A percentile compares a stretch with the other conserved stretches of the same genome.
Evolutionary conservation across 1,140 invertebrate genomes (phyloP).

Genomic region (Penaeus vannamei): DNA sequence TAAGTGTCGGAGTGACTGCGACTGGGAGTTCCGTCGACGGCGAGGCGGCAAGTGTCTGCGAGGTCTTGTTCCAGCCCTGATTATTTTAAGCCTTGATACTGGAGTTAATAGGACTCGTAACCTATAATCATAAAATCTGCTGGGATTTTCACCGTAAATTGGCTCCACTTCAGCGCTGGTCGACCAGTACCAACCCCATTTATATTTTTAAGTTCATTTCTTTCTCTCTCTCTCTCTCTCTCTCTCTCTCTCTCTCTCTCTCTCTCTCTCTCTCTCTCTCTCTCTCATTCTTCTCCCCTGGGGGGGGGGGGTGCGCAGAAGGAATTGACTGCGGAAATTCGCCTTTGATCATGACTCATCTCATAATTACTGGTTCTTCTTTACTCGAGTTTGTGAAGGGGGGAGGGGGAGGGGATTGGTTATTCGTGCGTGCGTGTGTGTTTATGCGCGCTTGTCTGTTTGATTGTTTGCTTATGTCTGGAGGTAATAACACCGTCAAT

Average conservation of each 20-base stretch:
- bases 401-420: not conserved
- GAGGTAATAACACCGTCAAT: not conserved
- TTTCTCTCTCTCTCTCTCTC: not conserved
- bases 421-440: not conserved
- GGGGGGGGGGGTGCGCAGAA: not conserved
- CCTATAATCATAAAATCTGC: too few species aligned
- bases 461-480: not conserved
- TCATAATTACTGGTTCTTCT: not conserved
- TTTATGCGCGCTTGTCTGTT: not conserved
- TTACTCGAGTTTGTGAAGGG: not conserved
- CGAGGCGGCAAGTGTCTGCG: too few species aligned
- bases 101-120: too few species aligned
- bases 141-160: too few species aligned
- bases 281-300: not conserved
- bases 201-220: not conserved
- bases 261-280: slow-evolving; percentile 10
- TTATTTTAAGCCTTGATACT: too few species aligned
- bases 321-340: too few species aligned
- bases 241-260: slow-evolving; percentile 28
- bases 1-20: not conserved
- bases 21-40: not conserved
- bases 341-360: too few species aligned
- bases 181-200: too few species aligned
- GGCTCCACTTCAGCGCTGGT: too few species aligned
- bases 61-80: too few species aligned